Percentiles rank a stretch among this genome's conserved stretches.
Evolutionary conservation across 53 echinoderm and acorn worm species (phyloP).

Genomic region (Temnopleurus reevesii): DNA sequence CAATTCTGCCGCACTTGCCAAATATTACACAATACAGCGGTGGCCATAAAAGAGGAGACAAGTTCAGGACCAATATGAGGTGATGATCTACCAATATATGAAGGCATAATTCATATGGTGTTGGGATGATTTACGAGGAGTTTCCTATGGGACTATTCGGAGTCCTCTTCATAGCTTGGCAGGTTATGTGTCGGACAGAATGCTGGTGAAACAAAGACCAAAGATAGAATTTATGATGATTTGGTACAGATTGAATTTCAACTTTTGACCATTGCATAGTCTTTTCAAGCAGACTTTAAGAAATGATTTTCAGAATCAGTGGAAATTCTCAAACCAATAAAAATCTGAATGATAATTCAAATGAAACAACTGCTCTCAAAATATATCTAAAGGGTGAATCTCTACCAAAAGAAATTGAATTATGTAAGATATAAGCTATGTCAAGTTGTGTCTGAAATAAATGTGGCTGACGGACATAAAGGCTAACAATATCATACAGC

Average conservation of each 20-base stretch:
- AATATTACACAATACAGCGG: neutral
- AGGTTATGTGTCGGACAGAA: constrained; percentile 32
- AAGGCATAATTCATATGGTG: constrained; percentile 40
- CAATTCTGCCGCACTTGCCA: neutral
- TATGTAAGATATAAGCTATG: too few relatives aligned
- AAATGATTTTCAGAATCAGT: neutral
- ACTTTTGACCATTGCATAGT: neutral
- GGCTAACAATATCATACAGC: neutral
- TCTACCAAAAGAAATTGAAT: too few relatives aligned
- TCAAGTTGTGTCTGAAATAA: too few relatives aligned
- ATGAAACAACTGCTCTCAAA: neutral
- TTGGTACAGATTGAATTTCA: constrained; percentile 17
- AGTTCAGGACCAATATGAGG: neutral
- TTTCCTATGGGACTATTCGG: neutral
- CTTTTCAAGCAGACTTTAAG: neutral
- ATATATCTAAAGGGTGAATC: too few relatives aligned
- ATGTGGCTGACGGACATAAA: too few relatives aligned
- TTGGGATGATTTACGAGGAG: constrained; percentile 11
- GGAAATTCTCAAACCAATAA: neutral
- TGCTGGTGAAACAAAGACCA: constrained; percentile 9
- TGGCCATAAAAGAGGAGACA: neutral
- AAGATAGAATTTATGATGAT: constrained; percentile 27
- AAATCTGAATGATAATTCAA: neutral
- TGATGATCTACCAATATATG: constrained; percentile 4
- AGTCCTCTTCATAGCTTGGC: constrained; percentile 9